A percentile compares a stretch with the other conserved stretches of the same genome.
phyloP scores from a whole-genome alignment of 2,113 vertebrate species.

The Hydrochoerus hydrochaeris region DNA sequence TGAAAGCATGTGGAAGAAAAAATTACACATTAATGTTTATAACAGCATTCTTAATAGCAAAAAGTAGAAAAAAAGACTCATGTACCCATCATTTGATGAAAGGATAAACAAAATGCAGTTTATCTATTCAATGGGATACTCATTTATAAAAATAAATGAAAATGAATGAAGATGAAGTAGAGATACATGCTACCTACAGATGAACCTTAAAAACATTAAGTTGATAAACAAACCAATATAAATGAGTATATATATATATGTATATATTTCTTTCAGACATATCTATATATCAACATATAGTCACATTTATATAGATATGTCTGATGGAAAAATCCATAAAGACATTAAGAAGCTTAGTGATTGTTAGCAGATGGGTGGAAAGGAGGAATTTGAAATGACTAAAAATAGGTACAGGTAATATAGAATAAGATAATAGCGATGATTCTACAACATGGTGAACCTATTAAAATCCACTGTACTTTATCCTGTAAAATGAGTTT shows the following conservation, averaged over 20 bases:
- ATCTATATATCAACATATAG: no score
- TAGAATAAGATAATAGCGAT: not conserved
- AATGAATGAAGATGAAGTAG: not conserved
- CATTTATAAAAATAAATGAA: not conserved
- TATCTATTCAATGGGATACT: not conserved
- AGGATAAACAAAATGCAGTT: not conserved
- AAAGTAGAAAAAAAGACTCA: not conserved
- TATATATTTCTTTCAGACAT: not conserved
- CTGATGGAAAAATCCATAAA: not conserved
- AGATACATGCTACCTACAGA: not conserved
- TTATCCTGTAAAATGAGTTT: not conserved
- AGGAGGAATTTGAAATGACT: not conserved
- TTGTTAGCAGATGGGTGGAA: not conserved
- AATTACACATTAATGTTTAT: not conserved
- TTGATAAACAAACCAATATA: not conserved
- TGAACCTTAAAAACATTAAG: not conserved
- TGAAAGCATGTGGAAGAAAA: not conserved
- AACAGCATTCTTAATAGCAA: not conserved
- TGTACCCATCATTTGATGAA: not conserved
- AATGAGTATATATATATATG: not conserved
- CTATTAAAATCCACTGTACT: not conserved
- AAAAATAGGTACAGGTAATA: not conserved
- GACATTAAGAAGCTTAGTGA: not conserved
- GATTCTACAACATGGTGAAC: not conserved
- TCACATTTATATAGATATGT: not conserved